Evolutionary conservation across 1,140 invertebrate genomes (phyloP).

Genomic region (Dinothrombium tinctorium): DNA sequence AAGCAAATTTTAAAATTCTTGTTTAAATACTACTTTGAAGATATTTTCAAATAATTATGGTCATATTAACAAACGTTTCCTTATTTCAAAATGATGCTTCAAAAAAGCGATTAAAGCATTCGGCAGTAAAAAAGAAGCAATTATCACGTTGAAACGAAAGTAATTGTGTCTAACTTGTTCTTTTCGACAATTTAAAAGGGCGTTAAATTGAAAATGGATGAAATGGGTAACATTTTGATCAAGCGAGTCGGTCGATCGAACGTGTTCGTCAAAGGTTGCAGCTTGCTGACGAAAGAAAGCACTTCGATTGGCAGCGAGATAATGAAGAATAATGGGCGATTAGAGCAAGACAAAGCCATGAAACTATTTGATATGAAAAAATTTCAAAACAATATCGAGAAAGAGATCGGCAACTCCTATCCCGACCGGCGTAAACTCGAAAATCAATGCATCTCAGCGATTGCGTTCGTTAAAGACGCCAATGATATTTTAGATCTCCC

Average conservation of each 20-base stretch:
- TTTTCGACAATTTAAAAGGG: conserved; percentile 1
- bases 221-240: conserved; percentile 74
- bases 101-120: neutral
- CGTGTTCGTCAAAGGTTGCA: conserved; percentile 45
- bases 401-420: conserved; percentile 42
- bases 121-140: neutral
- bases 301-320: conserved; percentile 30
- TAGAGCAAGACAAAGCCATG: conserved; percentile 73
- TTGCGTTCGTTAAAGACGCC: conserved; percentile 58
- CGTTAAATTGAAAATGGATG: conserved; percentile 81
- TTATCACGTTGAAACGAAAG: neutral
- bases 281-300: conserved; percentile 6
- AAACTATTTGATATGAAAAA: conserved; percentile 95
- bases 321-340: conserved; percentile 52
- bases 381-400: conserved; percentile 55
- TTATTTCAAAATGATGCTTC: too few species aligned
- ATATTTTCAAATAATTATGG: too few species aligned
- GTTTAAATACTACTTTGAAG: too few species aligned
- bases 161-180: neutral
- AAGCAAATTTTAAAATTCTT: too few species aligned
- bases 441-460: conserved; percentile 63
- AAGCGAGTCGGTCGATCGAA: conserved; percentile 73
- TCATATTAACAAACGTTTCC: too few species aligned
- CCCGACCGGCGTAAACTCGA: conserved; percentile 64
- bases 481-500: conserved; percentile 62